Evolutionary conservation across 1,140 invertebrate genomes (phyloP), one percentile per base, ranked within the genome.

Genomic region (Hydropsyche tenuis): DNA sequence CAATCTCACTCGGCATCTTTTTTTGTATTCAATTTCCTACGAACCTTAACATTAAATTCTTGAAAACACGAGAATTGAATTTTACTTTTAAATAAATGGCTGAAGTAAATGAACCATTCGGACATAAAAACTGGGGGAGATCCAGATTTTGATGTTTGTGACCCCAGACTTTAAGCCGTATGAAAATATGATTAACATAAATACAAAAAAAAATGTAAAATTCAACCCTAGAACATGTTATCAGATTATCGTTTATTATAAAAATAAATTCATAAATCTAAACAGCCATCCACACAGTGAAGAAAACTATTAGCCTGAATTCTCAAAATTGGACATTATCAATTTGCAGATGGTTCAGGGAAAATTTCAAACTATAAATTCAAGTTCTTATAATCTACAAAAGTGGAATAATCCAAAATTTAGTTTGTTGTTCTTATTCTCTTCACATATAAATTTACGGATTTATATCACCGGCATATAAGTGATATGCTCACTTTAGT

Each of bases 231-330:
- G n/a, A n/a, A 64, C 51, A 12, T 16, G 69, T 48, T 23, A 20
- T 60, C 46, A 16, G 64, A 56, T 60, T 73, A 77, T 23, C 46
- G 64, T 60, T 74, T 75, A 73, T 75, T 77, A 77, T 77, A 77
- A 77, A 77, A 77, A 77, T 77, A 77, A 77, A 75, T 77, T 75
- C 75, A 75, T 70, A 69, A 75, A 75, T 77, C 73, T 77, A 77
- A 66, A 72, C 64, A 45, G 45, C 53, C 66, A 68, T 74, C 64
- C 46, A 74, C 73, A 73, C 73, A 73, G 53, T 37, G 53, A 66
- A 69, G 60, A 60, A 43, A 72, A 71, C 75, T 68, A 74, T 63
- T 63, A 64, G 65, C 73, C 46, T 69, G 63, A 74, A 66, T 72
- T 51, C 68, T 66, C 53, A 68, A 27, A 45, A 37, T 37, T 42